phyloP scores from a whole-genome alignment of 2,113 vertebrate species.

The Lutjanus erythropterus region DNA sequence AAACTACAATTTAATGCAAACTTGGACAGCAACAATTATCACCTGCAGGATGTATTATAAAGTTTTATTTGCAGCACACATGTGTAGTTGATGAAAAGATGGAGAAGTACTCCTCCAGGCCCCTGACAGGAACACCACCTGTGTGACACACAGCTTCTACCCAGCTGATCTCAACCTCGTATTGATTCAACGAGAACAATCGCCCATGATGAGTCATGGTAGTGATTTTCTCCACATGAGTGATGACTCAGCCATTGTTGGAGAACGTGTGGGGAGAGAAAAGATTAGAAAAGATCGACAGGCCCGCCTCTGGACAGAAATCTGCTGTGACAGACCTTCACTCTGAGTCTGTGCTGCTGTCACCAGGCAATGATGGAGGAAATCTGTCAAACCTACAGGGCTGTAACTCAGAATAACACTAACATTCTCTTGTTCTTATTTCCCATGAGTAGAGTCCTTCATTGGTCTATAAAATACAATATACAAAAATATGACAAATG shows the following conservation, averaged over 20 bases:
- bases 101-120: neutral
- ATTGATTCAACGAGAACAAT: neutral
- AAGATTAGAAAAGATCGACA: neutral
- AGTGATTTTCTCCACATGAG: neutral
- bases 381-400: neutral
- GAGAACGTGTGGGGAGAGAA: neutral
- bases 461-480: neutral
- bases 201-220: slow-evolving; percentile 9
- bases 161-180: neutral
- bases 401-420: neutral
- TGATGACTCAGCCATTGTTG: neutral
- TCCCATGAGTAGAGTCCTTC: neutral
- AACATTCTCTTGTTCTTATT: neutral
- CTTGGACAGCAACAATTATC: neutral
- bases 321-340: neutral
- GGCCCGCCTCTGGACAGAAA: neutral
- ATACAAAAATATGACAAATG: neutral
- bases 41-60: no score
- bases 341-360: neutral
- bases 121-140: neutral
- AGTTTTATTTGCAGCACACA: no score
- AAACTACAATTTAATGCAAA: neutral
- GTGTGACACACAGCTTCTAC: neutral
- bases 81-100: neutral
- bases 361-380: neutral